Conservation (phyloP, 1,140 invertebrate genomes). For the Chrysopa pallens region DNA sequence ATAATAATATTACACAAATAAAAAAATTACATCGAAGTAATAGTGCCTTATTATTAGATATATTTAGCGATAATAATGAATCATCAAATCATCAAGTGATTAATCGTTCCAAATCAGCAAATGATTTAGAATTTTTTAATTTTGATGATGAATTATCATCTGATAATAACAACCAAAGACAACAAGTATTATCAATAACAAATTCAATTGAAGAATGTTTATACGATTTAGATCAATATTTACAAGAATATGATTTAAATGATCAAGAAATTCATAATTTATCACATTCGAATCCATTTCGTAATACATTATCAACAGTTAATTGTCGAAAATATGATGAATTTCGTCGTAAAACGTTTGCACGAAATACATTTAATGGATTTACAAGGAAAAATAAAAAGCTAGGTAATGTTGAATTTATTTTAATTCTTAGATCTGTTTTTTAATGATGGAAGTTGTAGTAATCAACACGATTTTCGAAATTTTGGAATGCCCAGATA, state of each 20-base stretch:
- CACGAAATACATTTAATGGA: no score
- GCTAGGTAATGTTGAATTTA: no score
- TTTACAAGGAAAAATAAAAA: no score
- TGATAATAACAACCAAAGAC: background rate
- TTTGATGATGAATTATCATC: background rate
- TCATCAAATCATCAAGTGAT: no score
- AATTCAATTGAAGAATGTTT: conserved; percentile 16
- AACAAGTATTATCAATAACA: no score
- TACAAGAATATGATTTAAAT: conserved; percentile 12
- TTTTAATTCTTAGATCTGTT: no score
- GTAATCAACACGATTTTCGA: no score
- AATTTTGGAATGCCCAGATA: no score
- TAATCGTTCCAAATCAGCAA: background rate
- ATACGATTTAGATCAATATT: conserved; percentile 19
- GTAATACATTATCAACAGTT: conserved; percentile 1
- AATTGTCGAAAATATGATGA: background rate
- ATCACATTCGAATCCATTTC: conserved; percentile 1
- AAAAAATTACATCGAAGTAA: background rate
- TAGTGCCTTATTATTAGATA: background rate
- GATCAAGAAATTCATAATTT: conserved; percentile 1
- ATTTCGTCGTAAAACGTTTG: no score
- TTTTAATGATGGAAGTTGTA: no score
- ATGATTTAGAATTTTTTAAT: background rate
- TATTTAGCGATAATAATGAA: no score
- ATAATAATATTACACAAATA: no score